These are phyloP conservation scores for Cinclus cinclus DNA, from an alignment of 2,113 vertebrate genomes.

Conservation along the genomic window DNA sequence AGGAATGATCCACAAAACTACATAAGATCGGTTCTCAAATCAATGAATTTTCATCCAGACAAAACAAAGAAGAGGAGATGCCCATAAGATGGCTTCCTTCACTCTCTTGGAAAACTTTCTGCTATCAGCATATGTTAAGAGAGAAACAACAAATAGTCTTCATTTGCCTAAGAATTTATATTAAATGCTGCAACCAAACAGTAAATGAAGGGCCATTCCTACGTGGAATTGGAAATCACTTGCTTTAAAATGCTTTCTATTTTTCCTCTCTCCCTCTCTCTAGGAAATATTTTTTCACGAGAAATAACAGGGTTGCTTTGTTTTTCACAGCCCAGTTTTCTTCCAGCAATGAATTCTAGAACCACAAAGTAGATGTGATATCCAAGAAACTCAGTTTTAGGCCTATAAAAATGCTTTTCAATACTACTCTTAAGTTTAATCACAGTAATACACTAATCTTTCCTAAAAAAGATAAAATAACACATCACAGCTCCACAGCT, in stretches of 20 bases:
- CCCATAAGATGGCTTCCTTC: neutral
- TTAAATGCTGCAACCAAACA: neutral
- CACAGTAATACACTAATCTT: neutral
- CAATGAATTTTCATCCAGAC: neutral
- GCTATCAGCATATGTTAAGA: neutral
- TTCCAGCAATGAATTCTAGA: neutral
- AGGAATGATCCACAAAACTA: conserved; percentile 5
- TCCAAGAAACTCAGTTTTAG: neutral
- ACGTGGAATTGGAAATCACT: neutral
- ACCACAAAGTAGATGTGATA: neutral
- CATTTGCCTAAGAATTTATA: neutral
- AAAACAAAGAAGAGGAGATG: conserved; percentile 1
- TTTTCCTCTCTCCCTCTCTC: accelerated
- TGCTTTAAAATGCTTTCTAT: neutral
- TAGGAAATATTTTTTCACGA: neutral
- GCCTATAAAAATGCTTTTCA: neutral
- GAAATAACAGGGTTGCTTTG: neutral
- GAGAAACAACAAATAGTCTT: neutral
- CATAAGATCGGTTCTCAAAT: neutral
- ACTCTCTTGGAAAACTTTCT: neutral
- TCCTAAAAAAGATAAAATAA: neutral
- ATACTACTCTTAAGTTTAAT: neutral
- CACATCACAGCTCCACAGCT: neutral
- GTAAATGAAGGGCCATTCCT: neutral
- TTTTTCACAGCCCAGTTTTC: neutral